Base-by-base conservation (phyloP, 2,797 vertebrate species). In the Lacerta viridis region DNA sequence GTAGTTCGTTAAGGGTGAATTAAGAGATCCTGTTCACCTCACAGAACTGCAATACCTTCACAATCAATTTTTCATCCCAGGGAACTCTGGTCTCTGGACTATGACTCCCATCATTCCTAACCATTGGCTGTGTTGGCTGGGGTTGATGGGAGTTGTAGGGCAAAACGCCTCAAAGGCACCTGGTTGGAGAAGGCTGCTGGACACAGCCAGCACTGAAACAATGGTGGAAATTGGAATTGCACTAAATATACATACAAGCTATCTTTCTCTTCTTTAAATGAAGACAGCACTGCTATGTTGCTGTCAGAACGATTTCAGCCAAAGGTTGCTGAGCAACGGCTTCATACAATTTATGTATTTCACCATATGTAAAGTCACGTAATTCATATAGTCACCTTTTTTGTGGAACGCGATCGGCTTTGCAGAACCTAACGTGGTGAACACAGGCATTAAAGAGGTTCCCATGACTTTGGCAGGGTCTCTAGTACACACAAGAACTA, bases 401-500 rank as follows among this genome's bases (percentile, higher is more conserved):
- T 90, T 92, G 23, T 78, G 89, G 81, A 92, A 91, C 15, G 88
- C 82, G 90, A 94, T 7, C 61, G 91, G 82, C 87, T 96, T 94
- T 75, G 89, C 86, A 61, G 92, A 94, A 78, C 88, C 92, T 27
- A 86, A 85, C 18, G 75, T 94, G 89, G 92, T 94, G 87, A 96
- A 96, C 88, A 8, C 69, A 88, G 95, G 88, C 93, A 94, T 93
- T 90, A 95, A 89, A 59, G 92, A 90, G 82, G 74, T 83, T 84
- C 83, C 89, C 46, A 85, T 11, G 88, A 87, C 2, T 0, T 94
- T 94, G 87, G 90, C 17, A 71, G 81, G 88, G 86, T 94, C 96
- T 95, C 95, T 92, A 86, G 96, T 94, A 90, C 94, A 95, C 92
- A 96, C 87, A 1, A 95, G 92, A 86, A 94, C 93, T 90, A 96